Evolutionary conservation across 2,888 invertebrate species (phyloP), one percentile per base, ranked within the genome.

Genomic region (Beris chalybata): DNA sequence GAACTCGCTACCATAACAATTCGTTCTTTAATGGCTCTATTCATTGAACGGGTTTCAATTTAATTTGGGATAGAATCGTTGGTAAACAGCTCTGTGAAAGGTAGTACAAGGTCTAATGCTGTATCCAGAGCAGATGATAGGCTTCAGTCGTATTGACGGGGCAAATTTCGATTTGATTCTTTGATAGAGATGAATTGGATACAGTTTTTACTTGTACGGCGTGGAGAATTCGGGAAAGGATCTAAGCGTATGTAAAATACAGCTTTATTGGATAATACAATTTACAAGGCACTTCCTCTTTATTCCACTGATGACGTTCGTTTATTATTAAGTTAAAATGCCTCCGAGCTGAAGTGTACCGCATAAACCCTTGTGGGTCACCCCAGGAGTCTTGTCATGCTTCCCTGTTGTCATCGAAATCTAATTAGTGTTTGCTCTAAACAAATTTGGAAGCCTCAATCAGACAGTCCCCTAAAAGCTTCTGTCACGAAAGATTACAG

Each of bases 21-120:
- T 71, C 71, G 70, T 71, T 71, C 70, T 69, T 69, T 61, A 52
- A 71, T 71, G 68, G 70, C 64, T 66, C 69, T 71, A 72, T 72
- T 72, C 72, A 72, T 67, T 64, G 72, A 71, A 69, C 70, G 69
- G 72, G 71, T 69, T 72, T 72, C 71, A 70, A 71, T 72, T 71
- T 71, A 72, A 72, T 72, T 72, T 72, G 31, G 53, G 68, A 64
- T 54, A 69, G 59, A 66, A 69, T 68, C 66, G 68, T 47, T 38
- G 47, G 61, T 55, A 65, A 68, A 65, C 56, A 65, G 59, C 52
- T 2, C 38, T 38, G 9, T 38, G 9, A 38, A 38, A 38, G 38
- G 38, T 38, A 9, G 38, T 38, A 38, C 38, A 38, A 38, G 38
- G 38, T 38, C 38, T 9, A 7, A 38, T 22, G 22, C 22, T 22